Conservation (phyloP, 2,888 invertebrate genomes). For the Drosophila quinaria region DNA sequence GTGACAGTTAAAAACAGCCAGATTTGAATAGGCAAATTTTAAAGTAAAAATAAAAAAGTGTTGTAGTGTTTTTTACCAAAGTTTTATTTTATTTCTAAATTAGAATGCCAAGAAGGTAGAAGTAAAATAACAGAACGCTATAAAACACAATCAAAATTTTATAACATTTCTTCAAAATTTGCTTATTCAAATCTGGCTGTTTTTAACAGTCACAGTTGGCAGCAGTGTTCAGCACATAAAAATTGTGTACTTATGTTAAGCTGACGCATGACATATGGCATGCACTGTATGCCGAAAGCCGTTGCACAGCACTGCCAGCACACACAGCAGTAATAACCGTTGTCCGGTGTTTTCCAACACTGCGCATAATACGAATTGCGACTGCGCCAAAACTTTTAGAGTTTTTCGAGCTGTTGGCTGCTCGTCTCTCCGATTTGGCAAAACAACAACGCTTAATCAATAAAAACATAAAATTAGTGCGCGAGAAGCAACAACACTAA, state of each 20-base stretch:
- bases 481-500: slow-evolving; percentile 59
- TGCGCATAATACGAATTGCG: slow-evolving; percentile 30
- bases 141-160: too few species aligned
- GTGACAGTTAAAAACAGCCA: too few species aligned
- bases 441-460: slow-evolving; percentile 73
- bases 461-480: slow-evolving; percentile 77
- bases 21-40: too few species aligned
- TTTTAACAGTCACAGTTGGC: too few species aligned
- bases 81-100: too few species aligned
- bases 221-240: too few species aligned
- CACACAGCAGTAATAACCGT: not conserved
- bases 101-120: too few species aligned
- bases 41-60: too few species aligned
- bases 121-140: too few species aligned
- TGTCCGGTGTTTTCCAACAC: slow-evolving; percentile 4
- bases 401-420: slow-evolving; percentile 34
- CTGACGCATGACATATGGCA: not conserved
- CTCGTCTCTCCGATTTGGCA: slow-evolving; percentile 35
- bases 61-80: too few species aligned
- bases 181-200: too few species aligned
- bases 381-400: slow-evolving; percentile 40
- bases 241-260: not conserved
- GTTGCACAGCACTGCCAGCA: not conserved
- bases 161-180: too few species aligned
- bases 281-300: not conserved